phyloP scores from a whole-genome alignment of 2,797 vertebrate genomes.

The Strix occidentalis region DNA sequence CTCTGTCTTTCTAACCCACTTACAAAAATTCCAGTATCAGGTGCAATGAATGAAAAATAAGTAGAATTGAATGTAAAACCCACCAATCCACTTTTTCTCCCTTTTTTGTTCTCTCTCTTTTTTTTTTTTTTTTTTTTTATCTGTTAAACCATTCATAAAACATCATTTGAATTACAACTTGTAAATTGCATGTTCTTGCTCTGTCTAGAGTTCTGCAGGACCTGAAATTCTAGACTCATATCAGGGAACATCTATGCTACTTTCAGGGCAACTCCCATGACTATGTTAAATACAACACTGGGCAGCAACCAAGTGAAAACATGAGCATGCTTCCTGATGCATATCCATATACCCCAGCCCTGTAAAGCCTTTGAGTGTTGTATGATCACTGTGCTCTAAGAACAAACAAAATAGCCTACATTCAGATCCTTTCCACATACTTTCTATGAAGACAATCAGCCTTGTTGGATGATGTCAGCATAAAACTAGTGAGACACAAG shows the following conservation, averaged over 20 bases:
- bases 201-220: neutral
- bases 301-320: neutral
- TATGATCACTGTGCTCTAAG: neutral
- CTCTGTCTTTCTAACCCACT: neutral
- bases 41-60: neutral
- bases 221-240: neutral
- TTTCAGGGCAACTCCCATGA: neutral
- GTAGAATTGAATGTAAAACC: neutral
- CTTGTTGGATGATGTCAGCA: neutral
- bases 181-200: neutral
- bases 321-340: neutral
- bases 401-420: neutral
- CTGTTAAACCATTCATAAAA: neutral
- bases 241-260: neutral
- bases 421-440: neutral
- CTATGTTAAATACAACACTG: neutral
- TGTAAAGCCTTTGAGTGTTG: neutral
- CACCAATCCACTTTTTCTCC: neutral
- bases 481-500: neutral
- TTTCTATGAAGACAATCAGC: accelerated
- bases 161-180: neutral
- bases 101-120: accelerated
- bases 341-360: accelerated
- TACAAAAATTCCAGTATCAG: neutral
- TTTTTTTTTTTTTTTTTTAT: too few relatives aligned